Evolutionary conservation across 2,888 invertebrate genomes (phyloP).

Genomic region (Hypercompe scribonia): DNA sequence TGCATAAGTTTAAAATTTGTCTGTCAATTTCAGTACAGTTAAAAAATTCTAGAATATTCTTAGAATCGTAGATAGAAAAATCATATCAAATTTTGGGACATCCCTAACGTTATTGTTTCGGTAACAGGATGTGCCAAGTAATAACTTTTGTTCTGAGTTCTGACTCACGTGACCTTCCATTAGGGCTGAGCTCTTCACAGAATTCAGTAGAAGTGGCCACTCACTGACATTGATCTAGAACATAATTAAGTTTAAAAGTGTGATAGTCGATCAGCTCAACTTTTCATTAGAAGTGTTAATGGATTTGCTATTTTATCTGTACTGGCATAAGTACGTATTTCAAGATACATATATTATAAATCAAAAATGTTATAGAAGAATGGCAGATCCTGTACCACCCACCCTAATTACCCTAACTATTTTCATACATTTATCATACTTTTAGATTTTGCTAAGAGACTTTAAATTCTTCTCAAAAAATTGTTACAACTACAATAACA

Average conservation of each 20-base stretch:
- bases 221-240: constrained; percentile 25
- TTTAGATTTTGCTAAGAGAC: no score
- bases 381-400: no score
- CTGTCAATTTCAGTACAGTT: not conserved
- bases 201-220: constrained; percentile 18
- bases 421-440: no score
- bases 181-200: constrained; percentile 26
- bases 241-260: constrained; percentile 1
- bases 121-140: constrained; percentile 35
- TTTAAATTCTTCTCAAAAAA: no score
- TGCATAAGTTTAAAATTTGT: not conserved
- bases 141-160: constrained; percentile 41
- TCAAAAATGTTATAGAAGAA: no score
- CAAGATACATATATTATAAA: no score
- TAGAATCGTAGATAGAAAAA: not conserved
- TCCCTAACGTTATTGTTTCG: constrained; percentile 23
- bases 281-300: not conserved
- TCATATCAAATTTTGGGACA: constrained; percentile 14
- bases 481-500: no score
- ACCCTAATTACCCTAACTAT: no score
- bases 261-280: not conserved
- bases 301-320: not conserved
- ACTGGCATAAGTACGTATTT: not conserved
- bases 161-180: constrained; percentile 18
- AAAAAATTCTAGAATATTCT: not conserved